Base-by-base conservation (phyloP, 2,888 invertebrate genomes). In the Parapristionchus giblindavisi region DNA sequence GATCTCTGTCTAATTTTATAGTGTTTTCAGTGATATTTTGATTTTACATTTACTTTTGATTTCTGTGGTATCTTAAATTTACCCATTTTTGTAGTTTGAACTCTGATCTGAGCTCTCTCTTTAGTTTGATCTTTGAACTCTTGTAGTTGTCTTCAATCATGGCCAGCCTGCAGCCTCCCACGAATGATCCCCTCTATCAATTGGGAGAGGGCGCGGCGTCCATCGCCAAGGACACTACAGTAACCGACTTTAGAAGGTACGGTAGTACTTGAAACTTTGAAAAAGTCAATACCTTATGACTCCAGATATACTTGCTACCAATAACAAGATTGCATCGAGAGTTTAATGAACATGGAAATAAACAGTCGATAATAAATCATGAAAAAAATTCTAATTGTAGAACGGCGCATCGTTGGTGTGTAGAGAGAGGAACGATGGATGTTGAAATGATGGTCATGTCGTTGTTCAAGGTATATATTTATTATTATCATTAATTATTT, bases 121-220 rank as follows among this genome's bases (percentile, higher is more conserved):
- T n/a, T n/a, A n/a, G n/a, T n/a, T n/a, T n/a, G n/a, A n/a, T n/a
- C n/a, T n/a, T n/a, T 43, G 43, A 43, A 43, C 8, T 11, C 24
- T 61, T 61, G 4, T 40, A 61, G 61, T 1, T 40, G 40, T 40
- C 36, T 21, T 2, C 8, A 2, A 40, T 36, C 38, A 24, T 61
- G 8, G 5, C 17, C 8, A 61, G 24, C 21, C 29, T 65, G 29
- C n/a, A 21, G n/a, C 63, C 63, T 0, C 2, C 29, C 3, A 8
- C 29, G 29, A 17, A 29, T 43, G 63, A 65, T 6, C 63, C 63
- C 1, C 63, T 65, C 29, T 29, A 29, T 24, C 63, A 43, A 21
- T 65, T 40, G 29, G 43, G 14, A n/a, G 43, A 65, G 36, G 63
- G 63, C 27, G n/a, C n/a, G n/a, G n/a, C n/a, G n/a, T 43, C 63